Evolutionary conservation across 2,113 vertebrate genomes (phyloP).

Genomic region (Crotalus tigris): DNA sequence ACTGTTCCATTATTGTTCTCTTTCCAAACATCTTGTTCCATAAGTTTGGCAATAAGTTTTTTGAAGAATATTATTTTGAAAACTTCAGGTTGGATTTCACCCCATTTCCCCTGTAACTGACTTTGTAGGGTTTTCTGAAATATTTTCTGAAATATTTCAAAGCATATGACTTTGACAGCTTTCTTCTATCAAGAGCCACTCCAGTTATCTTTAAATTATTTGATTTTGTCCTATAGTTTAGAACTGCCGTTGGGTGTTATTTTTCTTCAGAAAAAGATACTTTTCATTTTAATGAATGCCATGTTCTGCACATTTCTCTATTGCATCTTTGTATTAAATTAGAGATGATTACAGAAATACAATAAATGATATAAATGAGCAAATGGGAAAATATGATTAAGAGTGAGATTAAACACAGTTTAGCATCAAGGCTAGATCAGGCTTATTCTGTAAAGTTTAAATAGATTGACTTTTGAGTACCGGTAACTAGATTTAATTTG

Average conservation of each 20-base stretch:
- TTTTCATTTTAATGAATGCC: not conserved
- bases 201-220: not conserved
- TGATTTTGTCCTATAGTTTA: not conserved
- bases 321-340: not conserved
- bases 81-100: too few species aligned
- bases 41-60: too few species aligned
- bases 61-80: too few species aligned
- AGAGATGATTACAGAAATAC: not conserved
- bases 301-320: not conserved
- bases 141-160: not conserved
- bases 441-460: not conserved
- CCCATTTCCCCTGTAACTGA: too few species aligned
- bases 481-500: not conserved
- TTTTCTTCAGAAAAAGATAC: not conserved
- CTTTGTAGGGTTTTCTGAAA: not conserved
- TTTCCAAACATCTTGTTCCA: too few species aligned
- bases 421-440: not conserved
- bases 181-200: not conserved
- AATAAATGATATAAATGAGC: not conserved
- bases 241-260: not conserved
- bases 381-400: not conserved
- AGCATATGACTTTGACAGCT: not conserved
- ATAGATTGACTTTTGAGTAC: not conserved
- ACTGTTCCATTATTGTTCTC: too few species aligned
- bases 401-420: not conserved